phyloP scores from a whole-genome alignment of 2,113 vertebrate species.

The Semnornis frantzii region DNA sequence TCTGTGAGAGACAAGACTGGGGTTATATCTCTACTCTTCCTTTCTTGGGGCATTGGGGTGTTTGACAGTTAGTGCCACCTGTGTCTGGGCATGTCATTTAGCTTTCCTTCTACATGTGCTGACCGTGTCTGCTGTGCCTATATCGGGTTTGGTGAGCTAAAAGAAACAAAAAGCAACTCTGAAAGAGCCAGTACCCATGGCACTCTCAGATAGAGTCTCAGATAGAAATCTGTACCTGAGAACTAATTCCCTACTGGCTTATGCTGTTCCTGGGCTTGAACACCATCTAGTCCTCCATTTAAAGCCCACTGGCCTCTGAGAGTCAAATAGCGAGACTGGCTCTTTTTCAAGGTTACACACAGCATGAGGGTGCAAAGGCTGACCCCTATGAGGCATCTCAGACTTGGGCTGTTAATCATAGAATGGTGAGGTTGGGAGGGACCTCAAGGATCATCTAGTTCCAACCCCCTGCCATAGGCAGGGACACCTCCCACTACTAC shows the following conservation, averaged over 20 bases:
- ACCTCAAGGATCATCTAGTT: no score
- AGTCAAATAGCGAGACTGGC: neutral
- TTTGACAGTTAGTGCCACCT: neutral
- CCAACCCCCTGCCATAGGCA: no score
- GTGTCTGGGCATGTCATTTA: neutral
- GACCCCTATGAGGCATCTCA: no score
- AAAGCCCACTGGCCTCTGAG: neutral
- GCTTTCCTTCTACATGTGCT: neutral
- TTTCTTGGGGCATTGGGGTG: accelerated
- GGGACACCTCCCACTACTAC: no score
- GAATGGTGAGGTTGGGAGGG: no score
- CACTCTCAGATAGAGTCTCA: neutral
- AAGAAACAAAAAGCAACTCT: neutral
- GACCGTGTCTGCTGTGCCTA: neutral
- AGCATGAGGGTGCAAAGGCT: neutral
- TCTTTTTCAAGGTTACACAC: neutral
- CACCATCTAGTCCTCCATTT: neutral
- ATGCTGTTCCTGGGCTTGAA: neutral
- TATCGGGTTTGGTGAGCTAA: neutral
- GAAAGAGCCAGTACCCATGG: accelerated
- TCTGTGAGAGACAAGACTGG: neutral
- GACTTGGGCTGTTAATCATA: neutral
- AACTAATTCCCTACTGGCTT: neutral
- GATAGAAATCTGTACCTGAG: neutral
- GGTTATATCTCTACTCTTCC: neutral